Evolutionary conservation across 2,797 vertebrate species (phyloP).

Genomic region (Rousettus madagascariensis): DNA sequence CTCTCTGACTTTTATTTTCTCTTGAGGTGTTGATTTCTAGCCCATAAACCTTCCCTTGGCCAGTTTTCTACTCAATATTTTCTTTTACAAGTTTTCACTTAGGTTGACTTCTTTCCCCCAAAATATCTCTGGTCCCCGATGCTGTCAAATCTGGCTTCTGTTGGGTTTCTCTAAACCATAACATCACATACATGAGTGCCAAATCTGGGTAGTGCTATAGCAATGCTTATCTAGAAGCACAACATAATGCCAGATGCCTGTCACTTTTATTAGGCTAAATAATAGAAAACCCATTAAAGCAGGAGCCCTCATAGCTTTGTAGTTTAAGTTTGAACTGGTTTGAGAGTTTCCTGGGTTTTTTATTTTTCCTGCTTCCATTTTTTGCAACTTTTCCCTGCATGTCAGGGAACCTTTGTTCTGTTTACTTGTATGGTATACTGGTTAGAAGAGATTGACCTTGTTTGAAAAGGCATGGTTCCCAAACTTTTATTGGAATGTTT

Average conservation of each 20-base stretch:
- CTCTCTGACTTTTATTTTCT: constrained; percentile 31
- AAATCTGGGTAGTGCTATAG: neutral
- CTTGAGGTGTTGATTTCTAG: constrained; percentile 37
- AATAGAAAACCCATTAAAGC: neutral
- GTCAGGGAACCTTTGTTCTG: neutral
- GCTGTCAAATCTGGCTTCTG: constrained; percentile 54
- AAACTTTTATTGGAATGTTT: constrained; percentile 25
- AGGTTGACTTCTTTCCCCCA: neutral
- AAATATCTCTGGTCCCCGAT: neutral
- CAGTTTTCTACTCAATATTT: constrained; percentile 50
- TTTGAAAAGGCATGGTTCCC: constrained; percentile 6
- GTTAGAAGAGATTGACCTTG: constrained; percentile 26
- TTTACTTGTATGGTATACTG: neutral
- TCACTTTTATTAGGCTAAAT: constrained; percentile 43
- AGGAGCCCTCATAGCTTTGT: neutral
- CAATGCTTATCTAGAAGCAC: neutral
- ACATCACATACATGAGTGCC: neutral
- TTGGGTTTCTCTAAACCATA: constrained; percentile 42
- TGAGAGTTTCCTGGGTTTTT: neutral
- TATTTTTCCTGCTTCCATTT: neutral
- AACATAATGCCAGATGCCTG: neutral
- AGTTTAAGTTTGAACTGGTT: neutral
- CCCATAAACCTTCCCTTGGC: constrained; percentile 43
- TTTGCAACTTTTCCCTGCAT: neutral
- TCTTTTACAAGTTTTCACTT: neutral